Percentiles rank a stretch among this genome's conserved stretches.
These are phyloP conservation scores for Eupithecia abbreviata DNA, from an alignment of 2,888 invertebrate genomes.

Conservation along the genomic window DNA sequence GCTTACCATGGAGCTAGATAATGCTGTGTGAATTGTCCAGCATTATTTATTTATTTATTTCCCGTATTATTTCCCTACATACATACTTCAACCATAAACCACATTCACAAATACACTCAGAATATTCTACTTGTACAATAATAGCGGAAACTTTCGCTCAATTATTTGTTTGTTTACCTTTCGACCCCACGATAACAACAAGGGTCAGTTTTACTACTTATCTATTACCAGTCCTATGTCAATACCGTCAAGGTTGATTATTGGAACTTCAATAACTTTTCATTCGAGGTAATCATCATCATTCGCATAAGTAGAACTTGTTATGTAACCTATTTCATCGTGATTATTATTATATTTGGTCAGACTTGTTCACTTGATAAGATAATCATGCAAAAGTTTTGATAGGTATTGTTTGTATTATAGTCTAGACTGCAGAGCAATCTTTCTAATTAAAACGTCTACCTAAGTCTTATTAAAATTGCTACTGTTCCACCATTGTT, in stretches of 20 bases:
- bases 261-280: neutral
- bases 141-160: neutral
- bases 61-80: neutral
- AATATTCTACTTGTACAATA: neutral
- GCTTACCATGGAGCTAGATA: too few relatives aligned
- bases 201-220: conserved; percentile 10
- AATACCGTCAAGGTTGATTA: conserved; percentile 5
- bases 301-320: neutral
- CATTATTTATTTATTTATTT: too few relatives aligned
- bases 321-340: neutral
- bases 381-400: neutral
- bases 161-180: conserved; percentile 2
- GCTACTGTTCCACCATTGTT: neutral
- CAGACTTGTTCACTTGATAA: neutral
- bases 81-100: neutral
- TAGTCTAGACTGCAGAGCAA: neutral
- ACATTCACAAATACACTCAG: neutral
- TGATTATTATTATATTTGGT: neutral
- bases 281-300: neutral
- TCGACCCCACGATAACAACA: conserved; percentile 12
- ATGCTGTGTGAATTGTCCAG: too few relatives aligned
- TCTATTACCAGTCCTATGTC: conserved; percentile 14
- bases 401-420: neutral
- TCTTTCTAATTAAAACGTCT: neutral
- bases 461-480: neutral